Conservation (phyloP, 2,888 invertebrate species). For the Diabrotica balteata region DNA sequence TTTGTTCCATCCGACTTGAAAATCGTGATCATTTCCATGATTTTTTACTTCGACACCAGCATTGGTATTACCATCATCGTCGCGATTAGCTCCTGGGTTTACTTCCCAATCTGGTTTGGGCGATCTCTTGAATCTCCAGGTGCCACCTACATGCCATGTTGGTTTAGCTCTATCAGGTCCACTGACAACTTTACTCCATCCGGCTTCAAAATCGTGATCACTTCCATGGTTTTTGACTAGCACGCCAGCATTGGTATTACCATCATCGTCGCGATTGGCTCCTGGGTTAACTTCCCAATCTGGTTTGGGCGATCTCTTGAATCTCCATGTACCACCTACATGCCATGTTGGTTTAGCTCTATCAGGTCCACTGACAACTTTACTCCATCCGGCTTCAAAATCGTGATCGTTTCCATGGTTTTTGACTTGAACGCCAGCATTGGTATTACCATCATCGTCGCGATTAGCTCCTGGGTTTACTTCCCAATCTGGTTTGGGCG, state of each 20-base stretch:
- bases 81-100: constrained; percentile 25
- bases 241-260: constrained; percentile 31
- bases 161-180: constrained; percentile 36
- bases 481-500: constrained; percentile 1
- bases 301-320: constrained; percentile 9
- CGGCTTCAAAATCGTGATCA: constrained; percentile 35
- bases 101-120: constrained; percentile 30
- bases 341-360: constrained; percentile 6
- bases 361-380: not conserved
- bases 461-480: not conserved
- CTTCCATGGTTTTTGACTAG: constrained; percentile 32
- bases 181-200: constrained; percentile 34
- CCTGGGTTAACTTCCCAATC: constrained; percentile 33
- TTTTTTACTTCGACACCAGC: constrained; percentile 30
- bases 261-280: constrained; percentile 27
- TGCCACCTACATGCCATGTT: constrained; percentile 37
- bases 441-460: constrained; percentile 1
- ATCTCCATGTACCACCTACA: constrained; percentile 9
- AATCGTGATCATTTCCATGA: constrained; percentile 33
- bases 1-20: constrained; percentile 37
- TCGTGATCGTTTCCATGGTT: not conserved
- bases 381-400: constrained; percentile 1
- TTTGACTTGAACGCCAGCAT: not conserved
- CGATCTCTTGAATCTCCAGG: constrained; percentile 22
- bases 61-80: constrained; percentile 33